A percentile compares a stretch with the other conserved stretches of the same genome.
These are phyloP conservation scores for Polypterus bichir DNA, from an alignment of 2,113 vertebrate species.

Conservation along the genomic window DNA sequence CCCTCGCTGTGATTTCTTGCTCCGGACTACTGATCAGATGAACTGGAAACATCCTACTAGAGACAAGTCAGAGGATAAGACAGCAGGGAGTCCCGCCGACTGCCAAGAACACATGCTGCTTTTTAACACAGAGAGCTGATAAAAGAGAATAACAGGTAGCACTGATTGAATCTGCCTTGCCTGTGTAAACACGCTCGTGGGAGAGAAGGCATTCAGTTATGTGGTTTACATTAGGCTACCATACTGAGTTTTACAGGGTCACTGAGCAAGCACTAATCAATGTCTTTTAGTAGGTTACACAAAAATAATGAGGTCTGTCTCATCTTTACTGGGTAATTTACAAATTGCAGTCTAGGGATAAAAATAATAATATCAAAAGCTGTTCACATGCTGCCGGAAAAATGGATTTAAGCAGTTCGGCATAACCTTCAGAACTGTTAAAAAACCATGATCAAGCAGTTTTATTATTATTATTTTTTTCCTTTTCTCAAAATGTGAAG, in stretches of 20 bases:
- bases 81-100: background rate
- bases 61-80: slow-evolving; percentile 1
- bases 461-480: too few species aligned
- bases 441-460: too few species aligned
- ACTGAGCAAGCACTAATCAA: slow-evolving; percentile 16
- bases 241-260: slow-evolving; percentile 12
- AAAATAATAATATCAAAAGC: too few species aligned
- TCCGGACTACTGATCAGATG: background rate
- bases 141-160: slow-evolving; percentile 6
- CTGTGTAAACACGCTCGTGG: slow-evolving; percentile 18
- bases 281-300: slow-evolving; percentile 6
- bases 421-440: too few species aligned
- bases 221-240: slow-evolving; percentile 19
- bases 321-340: too few species aligned
- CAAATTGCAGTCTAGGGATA: too few species aligned
- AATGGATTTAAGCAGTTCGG: too few species aligned
- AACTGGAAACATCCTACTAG: slow-evolving; percentile 10
- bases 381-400: too few species aligned
- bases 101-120: background rate
- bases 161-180: slow-evolving; percentile 5
- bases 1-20: too few species aligned
- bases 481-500: too few species aligned
- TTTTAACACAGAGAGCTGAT: background rate
- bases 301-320: too few species aligned
- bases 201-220: slow-evolving; percentile 15